Percentiles rank a stretch among this genome's conserved stretches.
phyloP scores from a whole-genome alignment of 2,113 vertebrate species.

The Girardinichthys multiradiatus region DNA sequence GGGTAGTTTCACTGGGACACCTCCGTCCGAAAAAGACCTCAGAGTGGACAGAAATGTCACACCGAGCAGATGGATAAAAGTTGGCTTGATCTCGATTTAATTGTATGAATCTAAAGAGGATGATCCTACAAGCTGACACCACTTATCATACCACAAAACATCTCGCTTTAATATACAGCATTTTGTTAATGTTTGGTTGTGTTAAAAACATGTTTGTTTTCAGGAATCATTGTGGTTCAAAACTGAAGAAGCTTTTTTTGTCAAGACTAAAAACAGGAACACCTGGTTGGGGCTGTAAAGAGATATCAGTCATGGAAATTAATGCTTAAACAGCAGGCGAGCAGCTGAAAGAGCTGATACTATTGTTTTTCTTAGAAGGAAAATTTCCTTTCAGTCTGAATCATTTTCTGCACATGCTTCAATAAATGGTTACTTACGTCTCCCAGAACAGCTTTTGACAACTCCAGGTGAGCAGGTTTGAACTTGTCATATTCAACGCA shows the following conservation, averaged over 20 bases:
- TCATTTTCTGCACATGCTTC: conserved; percentile 12
- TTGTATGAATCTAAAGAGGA: background rate
- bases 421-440: conserved; percentile 12
- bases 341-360: conserved; percentile 5
- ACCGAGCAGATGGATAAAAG: background rate
- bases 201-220: background rate
- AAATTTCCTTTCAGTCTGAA: conserved; percentile 12
- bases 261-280: background rate
- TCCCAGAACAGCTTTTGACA: conserved; percentile 10
- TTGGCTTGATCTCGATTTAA: background rate
- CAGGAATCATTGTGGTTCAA: background rate
- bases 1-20: no score
- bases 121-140: background rate
- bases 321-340: background rate
- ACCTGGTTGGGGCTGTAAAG: background rate
- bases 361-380: conserved; percentile 4
- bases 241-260: background rate
- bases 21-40: no score
- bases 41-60: no score
- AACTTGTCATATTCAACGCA: background rate
- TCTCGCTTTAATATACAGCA: background rate
- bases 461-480: background rate
- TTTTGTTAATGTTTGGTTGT: background rate
- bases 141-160: background rate
- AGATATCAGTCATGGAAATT: background rate